A percentile compares a stretch with the other conserved stretches of the same genome.
These are phyloP conservation scores for Drosophila mayaguana DNA, from an alignment of 2,888 invertebrate species.

Conservation along the genomic window DNA sequence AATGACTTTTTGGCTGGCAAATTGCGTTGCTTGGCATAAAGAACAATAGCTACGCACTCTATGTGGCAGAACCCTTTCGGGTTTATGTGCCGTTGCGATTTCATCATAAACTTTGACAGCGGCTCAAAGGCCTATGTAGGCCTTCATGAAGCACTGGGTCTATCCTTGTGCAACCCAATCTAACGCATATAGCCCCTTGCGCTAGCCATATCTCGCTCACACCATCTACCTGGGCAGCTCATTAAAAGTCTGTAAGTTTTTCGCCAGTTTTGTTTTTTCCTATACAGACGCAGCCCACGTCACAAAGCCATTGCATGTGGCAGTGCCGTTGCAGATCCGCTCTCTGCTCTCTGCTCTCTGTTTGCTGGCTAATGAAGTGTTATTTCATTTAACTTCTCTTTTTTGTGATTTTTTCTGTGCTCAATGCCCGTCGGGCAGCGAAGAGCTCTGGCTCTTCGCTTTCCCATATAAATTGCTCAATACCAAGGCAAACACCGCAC, in stretches of 20 bases:
- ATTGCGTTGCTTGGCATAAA: constrained; percentile 47
- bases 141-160: constrained; percentile 7
- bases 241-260: constrained; percentile 64
- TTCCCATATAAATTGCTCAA: constrained; percentile 71
- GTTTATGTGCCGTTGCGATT: constrained; percentile 31
- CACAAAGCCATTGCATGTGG: constrained; percentile 41
- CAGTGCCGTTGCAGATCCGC: constrained; percentile 12
- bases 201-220: constrained; percentile 31
- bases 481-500: constrained; percentile 67
- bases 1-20: constrained; percentile 64
- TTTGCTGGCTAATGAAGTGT: constrained; percentile 70
- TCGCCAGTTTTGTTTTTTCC: constrained; percentile 50
- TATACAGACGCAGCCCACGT: constrained; percentile 59
- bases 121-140: constrained; percentile 17
- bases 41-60: constrained; percentile 43
- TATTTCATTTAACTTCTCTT: constrained; percentile 63
- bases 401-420: constrained; percentile 36
- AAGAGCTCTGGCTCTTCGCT: constrained; percentile 14
- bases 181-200: not conserved
- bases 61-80: constrained; percentile 32
- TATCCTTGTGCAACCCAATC: constrained; percentile 4
- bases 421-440: constrained; percentile 13
- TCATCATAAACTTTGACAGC: constrained; percentile 41
- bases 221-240: constrained; percentile 56
- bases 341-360: not conserved